Evolutionary conservation across 2,113 vertebrate species (phyloP).

Genomic region (Cochlearius cochlearius): DNA sequence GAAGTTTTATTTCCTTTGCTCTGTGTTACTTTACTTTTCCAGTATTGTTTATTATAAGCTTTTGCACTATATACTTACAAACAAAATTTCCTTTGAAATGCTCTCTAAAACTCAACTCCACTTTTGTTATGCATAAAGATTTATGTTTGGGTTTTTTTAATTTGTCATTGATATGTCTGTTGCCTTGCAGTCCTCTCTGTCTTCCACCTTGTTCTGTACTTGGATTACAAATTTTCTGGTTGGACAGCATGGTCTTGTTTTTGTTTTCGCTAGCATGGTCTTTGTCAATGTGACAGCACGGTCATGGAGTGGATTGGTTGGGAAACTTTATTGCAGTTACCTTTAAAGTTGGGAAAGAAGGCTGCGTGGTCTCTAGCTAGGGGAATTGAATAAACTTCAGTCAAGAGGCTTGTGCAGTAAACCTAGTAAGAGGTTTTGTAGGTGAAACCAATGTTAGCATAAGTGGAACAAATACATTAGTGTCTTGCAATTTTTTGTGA

Average conservation of each 20-base stretch:
- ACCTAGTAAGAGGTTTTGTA: not conserved
- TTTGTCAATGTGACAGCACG: not conserved
- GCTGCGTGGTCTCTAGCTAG: not conserved
- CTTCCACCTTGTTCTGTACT: not conserved
- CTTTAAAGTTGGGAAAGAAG: not conserved
- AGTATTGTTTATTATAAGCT: not conserved
- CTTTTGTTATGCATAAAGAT: not conserved
- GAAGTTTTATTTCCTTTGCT: not conserved
- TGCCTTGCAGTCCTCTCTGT: not conserved
- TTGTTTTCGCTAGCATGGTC: accelerated
- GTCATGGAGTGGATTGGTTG: not conserved
- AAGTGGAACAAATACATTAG: not conserved
- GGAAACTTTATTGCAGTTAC: not conserved
- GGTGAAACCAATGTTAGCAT: accelerated
- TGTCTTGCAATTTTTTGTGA: not conserved
- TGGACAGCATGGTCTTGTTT: not conserved
- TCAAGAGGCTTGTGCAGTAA: not conserved
- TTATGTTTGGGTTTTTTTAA: not conserved
- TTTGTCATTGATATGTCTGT: not conserved
- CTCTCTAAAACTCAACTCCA: not conserved
- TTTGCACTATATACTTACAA: not conserved
- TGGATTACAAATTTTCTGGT: not conserved
- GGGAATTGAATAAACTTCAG: not conserved
- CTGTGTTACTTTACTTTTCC: not conserved
- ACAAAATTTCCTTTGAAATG: not conserved